phyloP scores from a whole-genome alignment of 2,888 invertebrate species.

The Mesodorylaimus sp. region DNA sequence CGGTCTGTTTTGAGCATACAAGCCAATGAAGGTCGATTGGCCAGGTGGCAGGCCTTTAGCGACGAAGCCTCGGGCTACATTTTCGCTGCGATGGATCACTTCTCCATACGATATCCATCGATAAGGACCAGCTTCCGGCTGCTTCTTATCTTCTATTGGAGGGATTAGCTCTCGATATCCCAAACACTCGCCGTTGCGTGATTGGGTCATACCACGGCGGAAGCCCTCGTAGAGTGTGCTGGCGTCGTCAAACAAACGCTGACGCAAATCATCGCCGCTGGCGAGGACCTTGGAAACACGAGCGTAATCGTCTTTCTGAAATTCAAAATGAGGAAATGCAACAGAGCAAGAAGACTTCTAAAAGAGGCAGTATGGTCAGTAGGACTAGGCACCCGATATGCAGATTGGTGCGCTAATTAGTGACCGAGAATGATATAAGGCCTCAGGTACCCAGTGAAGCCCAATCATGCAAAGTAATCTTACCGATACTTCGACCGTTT shows the following conservation, averaged over 20 bases:
- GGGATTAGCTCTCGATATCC: conserved; percentile 9
- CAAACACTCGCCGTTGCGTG: conserved; percentile 41
- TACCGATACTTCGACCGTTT: neutral
- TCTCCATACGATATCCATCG: conserved; percentile 7
- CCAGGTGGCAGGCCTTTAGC: conserved; percentile 24
- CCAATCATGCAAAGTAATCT: too few relatives aligned
- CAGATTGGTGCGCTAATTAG: too few relatives aligned
- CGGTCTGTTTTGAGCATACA: conserved; percentile 34
- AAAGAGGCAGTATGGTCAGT: too few relatives aligned
- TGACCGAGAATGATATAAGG: too few relatives aligned
- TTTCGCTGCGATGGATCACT: conserved; percentile 25
- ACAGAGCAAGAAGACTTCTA: too few relatives aligned
- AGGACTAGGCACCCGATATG: too few relatives aligned
- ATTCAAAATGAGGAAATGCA: too few relatives aligned
- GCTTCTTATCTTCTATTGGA: neutral
- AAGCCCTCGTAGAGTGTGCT: conserved; percentile 73
- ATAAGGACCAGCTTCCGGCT: conserved; percentile 10
- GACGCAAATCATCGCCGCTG: too few relatives aligned
- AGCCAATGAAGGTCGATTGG: conserved; percentile 31
- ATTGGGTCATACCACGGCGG: conserved; percentile 72
- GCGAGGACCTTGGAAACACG: too few relatives aligned
- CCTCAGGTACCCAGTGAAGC: too few relatives aligned
- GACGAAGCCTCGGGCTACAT: conserved; percentile 31
- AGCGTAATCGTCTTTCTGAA: too few relatives aligned
- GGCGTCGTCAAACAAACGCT: conserved; percentile 62